A percentile compares a stretch with the other conserved stretches of the same genome.
Evolutionary conservation across 2,888 invertebrate species (phyloP).

Genomic region (Microplitis manilae): DNA sequence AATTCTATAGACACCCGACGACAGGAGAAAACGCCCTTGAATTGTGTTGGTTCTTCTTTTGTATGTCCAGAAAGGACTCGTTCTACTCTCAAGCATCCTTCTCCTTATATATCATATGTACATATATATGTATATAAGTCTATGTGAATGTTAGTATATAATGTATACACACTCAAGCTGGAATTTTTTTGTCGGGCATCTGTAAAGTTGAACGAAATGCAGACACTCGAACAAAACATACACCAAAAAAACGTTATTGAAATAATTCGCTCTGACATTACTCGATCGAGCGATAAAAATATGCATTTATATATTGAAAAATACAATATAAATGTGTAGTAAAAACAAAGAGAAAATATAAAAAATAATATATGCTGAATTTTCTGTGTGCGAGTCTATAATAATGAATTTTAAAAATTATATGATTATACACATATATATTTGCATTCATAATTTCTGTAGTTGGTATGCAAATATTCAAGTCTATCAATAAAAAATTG

Average conservation of each 20-base stretch:
- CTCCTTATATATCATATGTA: not conserved
- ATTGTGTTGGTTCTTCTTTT: constrained; percentile 32
- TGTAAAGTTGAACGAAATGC: constrained; percentile 28
- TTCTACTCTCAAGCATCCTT: constrained; percentile 32
- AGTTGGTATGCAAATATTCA: constrained; percentile 1
- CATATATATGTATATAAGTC: not conserved
- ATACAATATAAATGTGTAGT: not conserved
- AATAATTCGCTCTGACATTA: constrained; percentile 48
- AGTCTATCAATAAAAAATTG: constrained; percentile 37
- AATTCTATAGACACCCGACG: constrained; percentile 33
- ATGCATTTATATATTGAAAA: not conserved
- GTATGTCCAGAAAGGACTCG: constrained; percentile 29
- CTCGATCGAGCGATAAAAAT: constrained; percentile 29
- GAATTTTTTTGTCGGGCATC: constrained; percentile 33
- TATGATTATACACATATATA: not conserved
- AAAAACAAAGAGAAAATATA: not conserved
- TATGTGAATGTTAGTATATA: not conserved
- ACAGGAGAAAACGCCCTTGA: constrained; percentile 34
- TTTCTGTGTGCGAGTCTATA: not conserved
- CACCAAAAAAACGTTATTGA: constrained; percentile 41
- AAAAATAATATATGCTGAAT: not conserved
- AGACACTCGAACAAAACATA: constrained; percentile 9
- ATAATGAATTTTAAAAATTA: not conserved
- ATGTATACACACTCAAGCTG: not conserved
- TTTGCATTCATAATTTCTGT: not conserved